Evolutionary conservation across 92 coral and sea anemone species (phyloP).

Genomic region (Zoanthus sansibaricus): DNA sequence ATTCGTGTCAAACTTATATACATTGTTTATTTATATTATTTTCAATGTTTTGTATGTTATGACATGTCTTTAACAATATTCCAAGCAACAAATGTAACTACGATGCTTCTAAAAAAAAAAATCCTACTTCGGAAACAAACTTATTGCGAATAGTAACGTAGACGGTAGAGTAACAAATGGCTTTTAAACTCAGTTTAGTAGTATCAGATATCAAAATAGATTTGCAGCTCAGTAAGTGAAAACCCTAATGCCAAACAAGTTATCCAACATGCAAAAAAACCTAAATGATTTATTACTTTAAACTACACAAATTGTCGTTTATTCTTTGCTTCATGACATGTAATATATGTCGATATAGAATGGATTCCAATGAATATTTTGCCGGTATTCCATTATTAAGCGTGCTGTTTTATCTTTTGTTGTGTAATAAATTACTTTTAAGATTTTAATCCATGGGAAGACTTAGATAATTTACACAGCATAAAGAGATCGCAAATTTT

Average conservation of each 20-base stretch:
- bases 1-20: slow-evolving; percentile 12
- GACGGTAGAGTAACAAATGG: neutral
- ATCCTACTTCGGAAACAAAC: neutral
- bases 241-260: neutral
- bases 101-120: neutral
- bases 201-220: neutral
- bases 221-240: neutral
- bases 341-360: neutral
- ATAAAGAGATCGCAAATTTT: neutral
- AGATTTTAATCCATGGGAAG: neutral
- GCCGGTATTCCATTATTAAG: neutral
- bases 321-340: neutral
- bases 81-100: neutral
- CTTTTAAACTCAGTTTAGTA: neutral
- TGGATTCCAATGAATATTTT: neutral
- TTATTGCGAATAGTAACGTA: neutral
- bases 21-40: slow-evolving; percentile 3
- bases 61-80: slow-evolving; percentile 4
- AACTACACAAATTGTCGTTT: neutral
- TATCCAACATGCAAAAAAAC: neutral
- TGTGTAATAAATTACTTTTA: neutral
- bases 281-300: slow-evolving; percentile 2
- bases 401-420: neutral
- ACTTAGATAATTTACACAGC: neutral
- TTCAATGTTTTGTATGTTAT: slow-evolving; percentile 22